Conservation (phyloP, 2,888 invertebrate genomes). For the Drosophila meridionalis region DNA sequence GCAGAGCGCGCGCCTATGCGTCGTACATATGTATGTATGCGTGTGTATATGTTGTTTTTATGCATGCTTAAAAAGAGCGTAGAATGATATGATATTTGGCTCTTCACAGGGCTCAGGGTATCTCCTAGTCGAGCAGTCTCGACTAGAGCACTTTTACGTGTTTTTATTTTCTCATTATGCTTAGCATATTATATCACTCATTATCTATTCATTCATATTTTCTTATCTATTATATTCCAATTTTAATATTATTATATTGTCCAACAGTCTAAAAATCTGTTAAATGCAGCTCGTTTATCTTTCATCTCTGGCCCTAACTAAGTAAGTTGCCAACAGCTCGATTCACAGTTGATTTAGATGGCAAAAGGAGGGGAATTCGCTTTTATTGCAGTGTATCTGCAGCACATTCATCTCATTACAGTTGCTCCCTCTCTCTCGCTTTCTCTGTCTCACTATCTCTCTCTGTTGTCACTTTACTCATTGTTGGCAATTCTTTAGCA, state of each 20-base stretch:
- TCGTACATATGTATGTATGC: too few species aligned
- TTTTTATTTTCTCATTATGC: too few species aligned
- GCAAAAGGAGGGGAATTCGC: not conserved
- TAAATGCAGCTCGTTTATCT: slow-evolving; percentile 17
- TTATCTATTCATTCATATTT: too few species aligned
- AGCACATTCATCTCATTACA: slow-evolving; percentile 29
- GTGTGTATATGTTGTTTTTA: too few species aligned
- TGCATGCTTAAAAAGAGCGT: too few species aligned
- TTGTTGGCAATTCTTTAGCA: slow-evolving; percentile 32
- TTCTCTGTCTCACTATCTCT: not conserved
- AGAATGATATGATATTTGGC: too few species aligned
- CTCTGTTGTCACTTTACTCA: slow-evolving; percentile 3
- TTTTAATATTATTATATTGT: not conserved
- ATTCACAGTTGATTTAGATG: slow-evolving; percentile 34
- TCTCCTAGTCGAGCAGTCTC: too few species aligned
- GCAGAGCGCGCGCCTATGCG: too few species aligned
- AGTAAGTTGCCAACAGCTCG: slow-evolving; percentile 23
- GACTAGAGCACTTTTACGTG: too few species aligned
- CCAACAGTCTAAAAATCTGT: not conserved
- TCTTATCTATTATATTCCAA: not conserved
- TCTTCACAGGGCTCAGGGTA: too few species aligned
- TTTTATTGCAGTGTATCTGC: slow-evolving; percentile 12
- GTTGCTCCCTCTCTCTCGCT: not conserved
- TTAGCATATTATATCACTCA: too few species aligned
- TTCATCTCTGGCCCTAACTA: slow-evolving; percentile 1